Evolutionary conservation across 1,140 invertebrate genomes (phyloP), one percentile per base, ranked within the genome.

Genomic region (Drosophila aff.): DNA sequence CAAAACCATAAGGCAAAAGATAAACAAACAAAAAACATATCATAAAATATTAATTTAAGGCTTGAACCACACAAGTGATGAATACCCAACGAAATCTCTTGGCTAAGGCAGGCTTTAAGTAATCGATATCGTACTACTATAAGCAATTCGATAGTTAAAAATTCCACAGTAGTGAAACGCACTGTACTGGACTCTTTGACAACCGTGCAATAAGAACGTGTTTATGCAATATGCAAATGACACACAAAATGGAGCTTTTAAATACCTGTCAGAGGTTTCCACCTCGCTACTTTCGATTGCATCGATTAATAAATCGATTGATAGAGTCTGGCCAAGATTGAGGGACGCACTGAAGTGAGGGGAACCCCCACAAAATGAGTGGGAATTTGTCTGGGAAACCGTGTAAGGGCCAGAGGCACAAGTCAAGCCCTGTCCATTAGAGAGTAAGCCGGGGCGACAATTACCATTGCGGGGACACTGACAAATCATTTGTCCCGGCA

Each of bases 181-280:
- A 71, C 63, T 55, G 64, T 71, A 67, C 47, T 21, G 15, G 1
- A 11, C 10, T 4, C 31, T 33, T 68, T 44, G 31, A 28, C 31
- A 40, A 21, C 49, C 55, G 18, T 18, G 15, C 55, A 75, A 72
- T 61, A 67, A 61, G 44, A 49, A 33, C 36, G 52, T 66, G 73
- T 65, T 65, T 67, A 85, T 85, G 60, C 82, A 75, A 74, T 69
- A 86, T 86, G 79, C 82, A 82, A 79, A 87, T 72, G 69, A 71
- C 74, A 75, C 64, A 69, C 65, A 69, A 74, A 78, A 75, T 79
- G 50, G 44, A 44, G 21, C 50, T 10, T 65, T 69, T 38, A 16
- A 31, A 33, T 18, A 49, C 36, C 65, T 65, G 62, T 61, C 64
- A 38, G 18, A 15, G 40, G 26, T 40, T 60, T 52, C 11, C 71